Percentiles rank a stretch among this genome's conserved stretches.
phyloP scores from a whole-genome alignment of 2,888 invertebrate genomes.

The Lucinisca nassula region DNA sequence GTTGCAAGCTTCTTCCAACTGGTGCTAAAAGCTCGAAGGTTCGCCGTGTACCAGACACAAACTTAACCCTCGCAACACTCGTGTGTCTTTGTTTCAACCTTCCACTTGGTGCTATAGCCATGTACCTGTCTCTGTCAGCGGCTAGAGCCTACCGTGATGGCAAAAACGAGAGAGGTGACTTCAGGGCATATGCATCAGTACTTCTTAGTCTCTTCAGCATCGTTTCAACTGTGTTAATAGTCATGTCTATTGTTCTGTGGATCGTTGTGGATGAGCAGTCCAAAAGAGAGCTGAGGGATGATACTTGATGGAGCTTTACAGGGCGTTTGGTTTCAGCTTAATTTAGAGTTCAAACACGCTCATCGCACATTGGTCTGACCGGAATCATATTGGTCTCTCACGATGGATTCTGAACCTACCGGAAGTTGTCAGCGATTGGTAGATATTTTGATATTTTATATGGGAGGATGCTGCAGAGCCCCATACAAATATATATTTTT shows the following conservation, averaged over 20 bases:
- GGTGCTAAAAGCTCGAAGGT: neutral
- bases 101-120: slow-evolving; percentile 72
- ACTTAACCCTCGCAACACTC: slow-evolving; percentile 73
- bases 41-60: slow-evolving; percentile 69
- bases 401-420: too few species aligned
- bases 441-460: too few species aligned
- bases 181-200: slow-evolving; percentile 69
- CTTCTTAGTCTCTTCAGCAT: slow-evolving; percentile 73
- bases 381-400: neutral
- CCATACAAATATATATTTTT: too few species aligned
- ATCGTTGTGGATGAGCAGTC: slow-evolving; percentile 61
- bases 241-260: slow-evolving; percentile 72
- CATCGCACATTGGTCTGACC: neutral
- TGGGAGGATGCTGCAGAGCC: too few species aligned
- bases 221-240: slow-evolving; percentile 73
- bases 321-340: neutral
- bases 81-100: slow-evolving; percentile 76
- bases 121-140: slow-evolving; percentile 74
- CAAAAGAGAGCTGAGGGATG: slow-evolving; percentile 22
- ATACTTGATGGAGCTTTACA: neutral
- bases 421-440: too few species aligned
- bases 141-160: slow-evolving; percentile 73
- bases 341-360: neutral
- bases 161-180: slow-evolving; percentile 61
- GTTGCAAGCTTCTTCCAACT: neutral